Evolutionary conservation across 2,888 invertebrate species (phyloP).

Genomic region (Poecilobothrus nobilitatus): DNA sequence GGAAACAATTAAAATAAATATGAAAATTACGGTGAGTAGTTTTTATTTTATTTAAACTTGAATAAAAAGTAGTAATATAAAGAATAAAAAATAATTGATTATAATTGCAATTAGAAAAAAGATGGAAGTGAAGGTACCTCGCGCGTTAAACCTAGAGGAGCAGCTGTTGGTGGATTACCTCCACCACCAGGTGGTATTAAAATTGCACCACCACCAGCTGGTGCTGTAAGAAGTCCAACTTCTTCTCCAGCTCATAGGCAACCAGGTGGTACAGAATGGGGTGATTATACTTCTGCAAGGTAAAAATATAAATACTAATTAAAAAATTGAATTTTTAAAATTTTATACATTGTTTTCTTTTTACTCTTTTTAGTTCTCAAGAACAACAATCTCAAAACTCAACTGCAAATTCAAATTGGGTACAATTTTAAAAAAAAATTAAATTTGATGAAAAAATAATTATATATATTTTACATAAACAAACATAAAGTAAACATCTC

Average conservation of each 20-base stretch:
- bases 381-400: constrained; percentile 31
- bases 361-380: constrained; percentile 29
- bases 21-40: constrained; percentile 84
- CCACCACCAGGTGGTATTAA: constrained; percentile 63
- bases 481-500: background rate
- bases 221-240: constrained; percentile 36
- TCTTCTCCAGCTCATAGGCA: constrained; percentile 69
- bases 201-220: constrained; percentile 66
- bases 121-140: constrained; percentile 66
- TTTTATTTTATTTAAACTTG: background rate
- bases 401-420: constrained; percentile 42
- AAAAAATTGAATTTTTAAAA: background rate
- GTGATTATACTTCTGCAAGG: constrained; percentile 69
- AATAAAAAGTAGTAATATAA: too few species aligned
- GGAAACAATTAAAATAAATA: constrained; percentile 98
- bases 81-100: constrained; percentile 8
- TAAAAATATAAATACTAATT: constrained; percentile 30
- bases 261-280: constrained; percentile 58
- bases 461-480: too few species aligned
- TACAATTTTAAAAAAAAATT: constrained; percentile 38
- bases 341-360: too few species aligned
- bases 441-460: background rate
- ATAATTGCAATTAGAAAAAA: constrained; percentile 58
- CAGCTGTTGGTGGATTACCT: constrained; percentile 67
- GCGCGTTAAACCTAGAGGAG: constrained; percentile 55